Evolutionary conservation across 23 tunicate species (phyloP).

Genomic region (Trididemnum clinides): DNA sequence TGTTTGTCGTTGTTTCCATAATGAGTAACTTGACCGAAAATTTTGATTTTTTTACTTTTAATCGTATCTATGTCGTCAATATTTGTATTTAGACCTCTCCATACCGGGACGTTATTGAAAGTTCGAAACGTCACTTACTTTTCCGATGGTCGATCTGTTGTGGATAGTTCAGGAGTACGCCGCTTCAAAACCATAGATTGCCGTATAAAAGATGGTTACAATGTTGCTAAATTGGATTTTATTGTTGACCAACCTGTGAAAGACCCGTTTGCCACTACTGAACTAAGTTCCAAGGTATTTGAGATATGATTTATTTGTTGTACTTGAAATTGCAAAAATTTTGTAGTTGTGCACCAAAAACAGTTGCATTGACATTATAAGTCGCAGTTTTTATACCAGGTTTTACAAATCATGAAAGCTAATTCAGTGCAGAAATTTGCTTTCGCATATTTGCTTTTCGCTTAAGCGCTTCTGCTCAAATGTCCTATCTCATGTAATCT

Average conservation of each 20-base stretch:
- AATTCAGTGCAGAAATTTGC: too few species aligned
- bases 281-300: conserved; percentile 1
- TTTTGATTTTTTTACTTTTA: too few species aligned
- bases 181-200: conserved; percentile 54
- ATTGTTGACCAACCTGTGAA: conserved; percentile 50
- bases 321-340: background rate
- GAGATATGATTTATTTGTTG: background rate
- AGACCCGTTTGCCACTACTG: conserved; percentile 8
- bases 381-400: too few species aligned
- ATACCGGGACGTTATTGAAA: conserved; percentile 65
- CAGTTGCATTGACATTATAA: too few species aligned
- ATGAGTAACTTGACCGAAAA: too few species aligned
- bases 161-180: conserved; percentile 61
- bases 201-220: conserved; percentile 71
- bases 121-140: conserved; percentile 64
- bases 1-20: background rate
- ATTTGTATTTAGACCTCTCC: conserved; percentile 69
- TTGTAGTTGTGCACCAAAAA: background rate
- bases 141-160: conserved; percentile 87
- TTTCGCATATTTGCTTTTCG: too few species aligned
- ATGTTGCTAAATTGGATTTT: conserved; percentile 58
- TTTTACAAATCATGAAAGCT: too few species aligned
- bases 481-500: too few species aligned
- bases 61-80: too few species aligned
- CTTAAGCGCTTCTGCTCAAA: too few species aligned